These are phyloP conservation scores for Harpalus rubripes DNA, from an alignment of 2,888 invertebrate genomes.

Conservation along the genomic window DNA sequence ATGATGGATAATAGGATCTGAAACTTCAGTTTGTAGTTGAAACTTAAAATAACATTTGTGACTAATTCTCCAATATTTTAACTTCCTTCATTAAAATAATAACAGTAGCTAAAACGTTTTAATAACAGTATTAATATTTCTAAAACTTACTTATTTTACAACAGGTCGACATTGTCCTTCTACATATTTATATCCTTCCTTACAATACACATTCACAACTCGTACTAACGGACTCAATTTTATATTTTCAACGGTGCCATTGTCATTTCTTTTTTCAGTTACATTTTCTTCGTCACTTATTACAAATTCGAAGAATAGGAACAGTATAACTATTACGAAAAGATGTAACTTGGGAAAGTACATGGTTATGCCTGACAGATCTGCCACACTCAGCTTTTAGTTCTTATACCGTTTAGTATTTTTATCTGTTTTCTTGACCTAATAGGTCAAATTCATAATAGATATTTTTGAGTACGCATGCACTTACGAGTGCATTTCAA, in stretches of 20 bases:
- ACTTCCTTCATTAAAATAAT: too few relatives aligned
- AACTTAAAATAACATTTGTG: too few relatives aligned
- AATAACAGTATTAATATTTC: neutral
- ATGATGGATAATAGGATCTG: too few relatives aligned
- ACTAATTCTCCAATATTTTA: too few relatives aligned
- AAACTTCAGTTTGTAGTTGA: too few relatives aligned
- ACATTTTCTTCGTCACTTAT: neutral
- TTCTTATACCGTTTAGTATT: constrained; percentile 6
- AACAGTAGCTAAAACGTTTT: too few relatives aligned
- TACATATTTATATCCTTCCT: constrained; percentile 4
- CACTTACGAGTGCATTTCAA: neutral
- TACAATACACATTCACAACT: constrained; percentile 1
- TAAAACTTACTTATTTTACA: neutral
- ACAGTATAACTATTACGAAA: neutral
- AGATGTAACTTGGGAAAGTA: neutral
- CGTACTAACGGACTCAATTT: neutral
- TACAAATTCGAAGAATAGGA: neutral
- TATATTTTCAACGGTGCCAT: neutral
- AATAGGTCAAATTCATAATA: constrained; percentile 2
- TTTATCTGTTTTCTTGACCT: constrained; percentile 2
- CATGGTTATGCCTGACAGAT: neutral
- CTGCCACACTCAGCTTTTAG: neutral
- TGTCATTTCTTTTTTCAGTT: neutral
- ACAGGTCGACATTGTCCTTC: neutral
- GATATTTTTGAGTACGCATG: constrained; percentile 2